Percentiles rank a stretch among this genome's conserved stretches.
Evolutionary conservation across 2,888 invertebrate genomes (phyloP).

Genomic region (Cryptocephalus primarius): DNA sequence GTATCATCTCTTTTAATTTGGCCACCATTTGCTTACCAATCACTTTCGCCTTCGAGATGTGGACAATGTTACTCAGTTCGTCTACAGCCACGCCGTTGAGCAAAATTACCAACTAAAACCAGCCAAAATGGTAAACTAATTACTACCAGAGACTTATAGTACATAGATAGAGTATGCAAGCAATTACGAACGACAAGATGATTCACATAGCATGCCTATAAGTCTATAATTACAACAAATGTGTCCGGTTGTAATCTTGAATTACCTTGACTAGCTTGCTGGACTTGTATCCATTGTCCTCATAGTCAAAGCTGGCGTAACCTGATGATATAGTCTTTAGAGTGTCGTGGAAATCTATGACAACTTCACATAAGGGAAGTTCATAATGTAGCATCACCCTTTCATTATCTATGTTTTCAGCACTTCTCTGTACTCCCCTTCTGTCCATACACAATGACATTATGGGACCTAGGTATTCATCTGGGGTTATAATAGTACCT

Average conservation of each 20-base stretch:
- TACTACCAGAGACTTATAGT: not conserved
- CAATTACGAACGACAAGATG: too few relatives aligned
- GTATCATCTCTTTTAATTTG: conserved; percentile 74
- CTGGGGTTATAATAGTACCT: conserved; percentile 85
- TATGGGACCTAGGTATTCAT: conserved; percentile 57
- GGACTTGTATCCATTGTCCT: conserved; percentile 70
- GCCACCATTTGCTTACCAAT: conserved; percentile 58
- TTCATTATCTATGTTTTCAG: conserved; percentile 69
- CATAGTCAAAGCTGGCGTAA: conserved; percentile 92
- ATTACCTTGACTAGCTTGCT: conserved; percentile 69
- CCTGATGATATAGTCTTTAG: conserved; percentile 86
- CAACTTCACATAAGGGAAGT: conserved; percentile 86
- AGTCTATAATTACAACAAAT: not conserved
- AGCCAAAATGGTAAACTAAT: conserved; percentile 2
- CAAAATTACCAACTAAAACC: conserved; percentile 57
- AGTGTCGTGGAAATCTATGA: conserved; percentile 88
- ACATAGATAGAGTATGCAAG: too few relatives aligned
- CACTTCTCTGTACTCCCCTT: conserved; percentile 58
- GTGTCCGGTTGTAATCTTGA: too few relatives aligned
- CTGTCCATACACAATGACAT: conserved; percentile 65
- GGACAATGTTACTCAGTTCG: conserved; percentile 75
- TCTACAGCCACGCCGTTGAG: conserved; percentile 75
- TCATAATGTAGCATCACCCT: conserved; percentile 72
- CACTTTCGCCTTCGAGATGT: conserved; percentile 52
- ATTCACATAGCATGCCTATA: too few relatives aligned